A percentile compares a stretch with the other conserved stretches of the same genome.
These are phyloP conservation scores for Philopotamus ludificatus DNA, from an alignment of 1,140 invertebrate genomes.

Conservation along the genomic window DNA sequence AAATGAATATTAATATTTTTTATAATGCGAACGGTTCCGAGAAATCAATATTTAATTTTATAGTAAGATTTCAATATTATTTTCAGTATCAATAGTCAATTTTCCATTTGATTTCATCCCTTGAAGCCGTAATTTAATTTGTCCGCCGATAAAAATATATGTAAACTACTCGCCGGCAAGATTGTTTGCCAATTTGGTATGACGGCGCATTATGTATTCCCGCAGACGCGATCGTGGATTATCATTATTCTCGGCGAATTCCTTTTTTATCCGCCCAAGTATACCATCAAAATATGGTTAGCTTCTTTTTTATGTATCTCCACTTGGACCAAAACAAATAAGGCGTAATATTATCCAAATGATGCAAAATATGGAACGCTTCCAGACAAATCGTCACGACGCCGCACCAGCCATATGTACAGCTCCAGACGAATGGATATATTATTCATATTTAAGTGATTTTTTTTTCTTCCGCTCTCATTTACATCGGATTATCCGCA, in stretches of 20 bases:
- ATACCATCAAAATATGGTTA: slow-evolving; percentile 26
- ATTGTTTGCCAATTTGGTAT: slow-evolving; percentile 1
- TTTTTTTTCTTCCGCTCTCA: slow-evolving; percentile 14
- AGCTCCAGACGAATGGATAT: slow-evolving; percentile 20
- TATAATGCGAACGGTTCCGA: too few relatives aligned
- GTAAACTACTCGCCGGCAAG: too few relatives aligned
- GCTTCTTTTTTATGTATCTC: slow-evolving; percentile 16
- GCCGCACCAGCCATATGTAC: slow-evolving; percentile 9
- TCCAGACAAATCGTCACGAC: slow-evolving; percentile 21
- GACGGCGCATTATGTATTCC: background rate
- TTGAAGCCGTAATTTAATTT: too few relatives aligned
- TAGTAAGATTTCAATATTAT: too few relatives aligned
- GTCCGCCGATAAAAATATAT: too few relatives aligned
- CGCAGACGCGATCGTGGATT: slow-evolving; percentile 10
- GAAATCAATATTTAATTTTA: too few relatives aligned
- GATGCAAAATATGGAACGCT: slow-evolving; percentile 30
- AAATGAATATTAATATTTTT: too few relatives aligned
- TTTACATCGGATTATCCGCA: slow-evolving; percentile 4
- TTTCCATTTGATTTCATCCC: too few relatives aligned
- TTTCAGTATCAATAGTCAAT: too few relatives aligned
- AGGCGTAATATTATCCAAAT: slow-evolving; percentile 29
- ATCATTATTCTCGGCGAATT: slow-evolving; percentile 17
- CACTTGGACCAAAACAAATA: slow-evolving; percentile 22
- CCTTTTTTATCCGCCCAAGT: slow-evolving; percentile 19
- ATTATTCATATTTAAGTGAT: slow-evolving; percentile 25